Percentiles rank a stretch among this genome's conserved stretches.
Conservation (phyloP, 1,140 invertebrate species). For the Trialeurodes vaporariorum region DNA sequence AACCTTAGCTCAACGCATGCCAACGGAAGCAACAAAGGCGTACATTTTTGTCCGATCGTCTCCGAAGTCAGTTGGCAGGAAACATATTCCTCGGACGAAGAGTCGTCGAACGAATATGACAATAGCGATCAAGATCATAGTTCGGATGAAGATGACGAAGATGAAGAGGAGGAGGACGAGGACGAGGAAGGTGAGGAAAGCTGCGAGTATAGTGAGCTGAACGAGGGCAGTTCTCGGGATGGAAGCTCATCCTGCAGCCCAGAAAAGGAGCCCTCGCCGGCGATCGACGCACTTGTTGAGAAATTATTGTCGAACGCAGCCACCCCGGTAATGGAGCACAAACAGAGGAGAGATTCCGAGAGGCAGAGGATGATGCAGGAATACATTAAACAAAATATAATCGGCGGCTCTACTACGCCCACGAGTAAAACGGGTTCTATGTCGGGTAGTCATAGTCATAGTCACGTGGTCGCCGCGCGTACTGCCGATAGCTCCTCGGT, state of each 20-base stretch:
- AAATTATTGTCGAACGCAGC: background rate
- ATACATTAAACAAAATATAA: conserved; percentile 9
- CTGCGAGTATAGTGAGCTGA: conserved; percentile 20
- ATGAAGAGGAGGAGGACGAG: conserved; percentile 16
- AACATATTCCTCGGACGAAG: background rate
- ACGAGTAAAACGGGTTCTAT: no score
- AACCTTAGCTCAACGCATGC: conserved; percentile 28
- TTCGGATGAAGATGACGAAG: conserved; percentile 21
- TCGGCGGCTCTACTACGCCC: no score
- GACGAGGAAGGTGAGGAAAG: conserved; percentile 26
- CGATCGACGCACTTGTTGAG: conserved; percentile 9
- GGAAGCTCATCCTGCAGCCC: background rate
- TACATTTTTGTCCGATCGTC: conserved; percentile 56
- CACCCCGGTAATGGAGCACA: background rate
- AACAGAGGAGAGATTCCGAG: background rate
- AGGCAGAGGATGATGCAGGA: conserved; percentile 12
- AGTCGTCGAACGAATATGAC: background rate
- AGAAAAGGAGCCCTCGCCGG: conserved; percentile 2
- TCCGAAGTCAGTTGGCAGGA: conserved; percentile 58
- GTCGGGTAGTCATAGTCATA: no score
- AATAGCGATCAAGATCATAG: no score
- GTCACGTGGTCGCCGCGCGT: background rate
- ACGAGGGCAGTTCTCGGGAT: no score
- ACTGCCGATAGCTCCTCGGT: no score
- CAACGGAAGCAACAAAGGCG: conserved; percentile 34